Base-by-base conservation (phyloP, 2,888 invertebrate species). In the Epinotia bilunana region DNA sequence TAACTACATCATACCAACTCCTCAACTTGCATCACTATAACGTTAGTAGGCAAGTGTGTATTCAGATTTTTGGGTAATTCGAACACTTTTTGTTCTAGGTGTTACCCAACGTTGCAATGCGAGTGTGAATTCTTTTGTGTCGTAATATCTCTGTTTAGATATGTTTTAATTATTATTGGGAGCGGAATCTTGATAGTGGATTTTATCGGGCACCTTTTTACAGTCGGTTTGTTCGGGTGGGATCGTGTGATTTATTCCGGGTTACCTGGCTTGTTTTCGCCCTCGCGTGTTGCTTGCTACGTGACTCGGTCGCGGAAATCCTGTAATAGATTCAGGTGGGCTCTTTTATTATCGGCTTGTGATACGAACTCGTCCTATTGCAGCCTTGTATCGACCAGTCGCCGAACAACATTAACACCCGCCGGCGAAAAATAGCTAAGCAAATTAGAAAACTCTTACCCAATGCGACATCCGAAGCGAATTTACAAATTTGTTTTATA, bases 71-170 rank as follows among this genome's bases (percentile, higher is more conserved):
- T 80, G 83, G 84, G 84, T 87, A 82, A 86, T 83, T 79, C 79
- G 81, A 81, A 79, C 83, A 78, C 76, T 84, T 81, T 82, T 83
- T 80, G 77, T 78, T 81, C 63, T 74, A 73, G 53, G 68, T 64
- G 75, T 76, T 77, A 76, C 70, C 62, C 62, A 76, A 77, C 67
- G 23, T 49, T 85, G 90, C 90, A 85, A 85, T 82, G 91, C 89
- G 91, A 89, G 79, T 87, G 86, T 86, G 85, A 87, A 84, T 83
- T 81, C 81, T 83, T 82, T 84, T 86, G 84, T 87, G 78, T 77
- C 67, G 75, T 75, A 75, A 75, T 62, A 75, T 75, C 76, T 80
- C 68, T 76, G 78, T 78, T 79, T 80, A 78, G 77, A 79, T 78
- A 80, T 78, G 76, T 80, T 78, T 81, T 76, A 78, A 74, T 80